Evolutionary conservation across 2,797 vertebrate species (phyloP).

Genomic region (Oreortyx pictus): DNA sequence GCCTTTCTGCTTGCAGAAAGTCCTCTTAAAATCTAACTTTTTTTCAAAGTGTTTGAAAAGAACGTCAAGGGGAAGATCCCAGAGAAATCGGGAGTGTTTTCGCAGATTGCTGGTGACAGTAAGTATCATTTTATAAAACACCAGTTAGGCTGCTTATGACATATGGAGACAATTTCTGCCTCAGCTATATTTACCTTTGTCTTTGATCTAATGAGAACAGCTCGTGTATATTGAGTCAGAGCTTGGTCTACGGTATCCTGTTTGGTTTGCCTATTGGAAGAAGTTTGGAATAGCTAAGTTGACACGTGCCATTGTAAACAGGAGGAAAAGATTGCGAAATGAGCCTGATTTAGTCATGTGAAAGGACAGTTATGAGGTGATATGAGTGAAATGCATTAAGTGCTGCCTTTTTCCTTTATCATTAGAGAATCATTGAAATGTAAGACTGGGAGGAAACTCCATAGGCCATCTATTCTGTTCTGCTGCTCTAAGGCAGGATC

Average conservation of each 20-base stretch:
- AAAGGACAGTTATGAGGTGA: conserved; percentile 15
- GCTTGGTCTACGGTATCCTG: not conserved
- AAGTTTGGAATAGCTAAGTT: not conserved
- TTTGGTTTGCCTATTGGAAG: not conserved
- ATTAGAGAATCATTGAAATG: conserved; percentile 56
- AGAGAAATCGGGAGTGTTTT: conserved; percentile 29
- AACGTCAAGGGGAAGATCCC: conserved; percentile 7
- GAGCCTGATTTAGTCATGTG: not conserved
- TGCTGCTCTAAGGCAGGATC: conserved; percentile 40
- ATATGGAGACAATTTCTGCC: conserved; percentile 59
- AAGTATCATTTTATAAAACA: conserved; percentile 37
- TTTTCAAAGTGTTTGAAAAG: not conserved
- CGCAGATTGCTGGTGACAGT: conserved; percentile 47
- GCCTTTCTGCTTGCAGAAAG: not conserved
- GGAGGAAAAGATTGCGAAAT: not conserved
- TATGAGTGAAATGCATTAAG: conserved; percentile 28
- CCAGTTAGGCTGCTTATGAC: conserved; percentile 4
- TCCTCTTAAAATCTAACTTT: not conserved
- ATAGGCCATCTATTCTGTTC: conserved; percentile 33
- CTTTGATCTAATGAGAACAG: conserved; percentile 41
- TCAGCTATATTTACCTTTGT: conserved; percentile 58
- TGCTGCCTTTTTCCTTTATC: conserved; percentile 47
- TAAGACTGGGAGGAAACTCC: conserved; percentile 39
- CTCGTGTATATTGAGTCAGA: not conserved
- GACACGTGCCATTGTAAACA: not conserved